Conservation (phyloP, 2,888 invertebrate genomes). For the Ephialtes manifestator region DNA sequence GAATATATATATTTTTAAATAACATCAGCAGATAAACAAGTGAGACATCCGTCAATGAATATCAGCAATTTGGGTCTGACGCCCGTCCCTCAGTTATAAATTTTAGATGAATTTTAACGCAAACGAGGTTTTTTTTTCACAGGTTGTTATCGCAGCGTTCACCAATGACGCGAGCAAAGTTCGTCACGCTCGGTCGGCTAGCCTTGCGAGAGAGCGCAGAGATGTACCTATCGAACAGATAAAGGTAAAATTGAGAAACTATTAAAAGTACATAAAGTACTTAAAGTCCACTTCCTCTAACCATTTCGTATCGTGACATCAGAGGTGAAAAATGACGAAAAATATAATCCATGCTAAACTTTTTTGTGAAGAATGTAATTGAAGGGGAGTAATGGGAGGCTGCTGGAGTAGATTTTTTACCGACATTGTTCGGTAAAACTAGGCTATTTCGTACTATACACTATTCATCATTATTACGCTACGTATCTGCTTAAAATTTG, state of each 20-base stretch:
- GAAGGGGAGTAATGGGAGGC: no score
- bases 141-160: constrained; percentile 89
- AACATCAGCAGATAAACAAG: no score
- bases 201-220: constrained; percentile 73
- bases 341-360: neutral
- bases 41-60: no score
- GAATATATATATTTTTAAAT: no score
- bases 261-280: neutral
- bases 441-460: no score
- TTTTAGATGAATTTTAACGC: neutral
- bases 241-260: constrained; percentile 47
- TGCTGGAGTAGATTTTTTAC: no score
- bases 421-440: no score
- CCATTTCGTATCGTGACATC: neutral
- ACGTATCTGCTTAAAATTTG: no score
- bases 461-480: no score
- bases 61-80: no score
- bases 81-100: no score
- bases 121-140: constrained; percentile 42
- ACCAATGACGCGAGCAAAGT: constrained; percentile 89
- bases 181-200: constrained; percentile 77
- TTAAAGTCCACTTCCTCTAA: neutral
- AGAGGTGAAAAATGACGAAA: neutral
- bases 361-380: no score
- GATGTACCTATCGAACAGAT: constrained; percentile 40